These are phyloP conservation scores for Macquaria ambigua DNA, from an alignment of 2,113 vertebrate genomes.

Conservation along the genomic window DNA sequence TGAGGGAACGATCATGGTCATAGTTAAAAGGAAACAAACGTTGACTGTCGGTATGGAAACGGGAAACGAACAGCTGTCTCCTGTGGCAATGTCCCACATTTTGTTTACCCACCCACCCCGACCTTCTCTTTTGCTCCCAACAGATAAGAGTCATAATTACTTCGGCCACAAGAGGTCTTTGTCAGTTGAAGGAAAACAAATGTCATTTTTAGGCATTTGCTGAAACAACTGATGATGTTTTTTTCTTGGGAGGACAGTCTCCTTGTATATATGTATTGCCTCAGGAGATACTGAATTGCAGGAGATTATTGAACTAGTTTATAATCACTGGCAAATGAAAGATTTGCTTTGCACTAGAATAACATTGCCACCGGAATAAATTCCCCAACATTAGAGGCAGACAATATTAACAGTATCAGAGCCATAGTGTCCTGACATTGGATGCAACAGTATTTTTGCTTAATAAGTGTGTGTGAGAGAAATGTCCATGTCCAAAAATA, in stretches of 20 bases:
- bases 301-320: background rate
- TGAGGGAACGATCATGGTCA: background rate
- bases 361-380: background rate
- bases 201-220: background rate
- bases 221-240: background rate
- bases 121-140: background rate
- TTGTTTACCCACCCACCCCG: background rate
- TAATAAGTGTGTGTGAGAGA: background rate
- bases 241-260: background rate
- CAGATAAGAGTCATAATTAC: background rate
- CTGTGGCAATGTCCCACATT: background rate
- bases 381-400: background rate
- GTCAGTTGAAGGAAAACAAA: background rate
- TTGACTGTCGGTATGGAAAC: background rate
- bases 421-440: background rate
- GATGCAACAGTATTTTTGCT: background rate
- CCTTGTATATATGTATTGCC: background rate
- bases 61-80: background rate
- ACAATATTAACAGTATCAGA: background rate
- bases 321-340: constrained; percentile 2
- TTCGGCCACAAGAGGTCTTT: background rate
- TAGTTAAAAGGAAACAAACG: background rate
- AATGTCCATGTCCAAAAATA: background rate
- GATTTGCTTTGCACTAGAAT: background rate
- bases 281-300: background rate